These are phyloP conservation scores for Drosophila seclusa DNA, from an alignment of 2,888 invertebrate genomes.

Conservation along the genomic window DNA sequence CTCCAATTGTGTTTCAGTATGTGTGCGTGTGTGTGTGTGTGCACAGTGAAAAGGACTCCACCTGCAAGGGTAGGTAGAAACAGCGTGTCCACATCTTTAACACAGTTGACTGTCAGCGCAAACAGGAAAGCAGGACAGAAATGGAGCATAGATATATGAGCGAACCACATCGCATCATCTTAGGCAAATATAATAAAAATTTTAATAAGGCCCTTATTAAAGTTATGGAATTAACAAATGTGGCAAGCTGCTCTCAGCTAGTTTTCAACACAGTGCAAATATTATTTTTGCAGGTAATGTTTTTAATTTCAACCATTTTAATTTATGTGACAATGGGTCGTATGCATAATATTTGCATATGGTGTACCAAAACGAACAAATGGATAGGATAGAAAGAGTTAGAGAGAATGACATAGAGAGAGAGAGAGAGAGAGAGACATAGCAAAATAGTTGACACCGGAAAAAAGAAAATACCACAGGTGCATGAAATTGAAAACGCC, in stretches of 20 bases:
- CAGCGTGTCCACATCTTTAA: conserved; percentile 48
- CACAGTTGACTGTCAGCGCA: conserved; percentile 63
- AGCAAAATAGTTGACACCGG: neutral
- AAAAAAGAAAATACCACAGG: conserved; percentile 19
- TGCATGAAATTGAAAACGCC: conserved; percentile 31
- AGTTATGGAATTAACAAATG: conserved; percentile 52
- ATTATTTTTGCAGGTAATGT: conserved; percentile 35
- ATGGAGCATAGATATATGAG: conserved; percentile 10
- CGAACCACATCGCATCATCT: conserved; percentile 13
- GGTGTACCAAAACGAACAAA: neutral
- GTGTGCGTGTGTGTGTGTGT: conserved; percentile 6
- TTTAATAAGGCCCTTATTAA: conserved; percentile 66
- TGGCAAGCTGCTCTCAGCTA: conserved; percentile 15
- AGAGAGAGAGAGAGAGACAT: neutral
- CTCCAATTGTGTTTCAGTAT: conserved; percentile 10
- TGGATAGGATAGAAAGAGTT: neutral
- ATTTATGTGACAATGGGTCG: conserved; percentile 36
- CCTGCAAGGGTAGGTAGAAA: conserved; percentile 27
- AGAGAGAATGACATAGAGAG: neutral
- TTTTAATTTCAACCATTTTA: conserved; percentile 35
- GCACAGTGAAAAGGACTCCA: conserved; percentile 38
- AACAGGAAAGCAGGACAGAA: conserved; percentile 37
- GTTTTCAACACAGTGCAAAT: conserved; percentile 40
- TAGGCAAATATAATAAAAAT: conserved; percentile 39
- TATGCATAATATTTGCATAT: conserved; percentile 46